These are phyloP conservation scores for Drosophila murphyi DNA, from an alignment of 1,140 invertebrate genomes.

Conservation along the genomic window DNA sequence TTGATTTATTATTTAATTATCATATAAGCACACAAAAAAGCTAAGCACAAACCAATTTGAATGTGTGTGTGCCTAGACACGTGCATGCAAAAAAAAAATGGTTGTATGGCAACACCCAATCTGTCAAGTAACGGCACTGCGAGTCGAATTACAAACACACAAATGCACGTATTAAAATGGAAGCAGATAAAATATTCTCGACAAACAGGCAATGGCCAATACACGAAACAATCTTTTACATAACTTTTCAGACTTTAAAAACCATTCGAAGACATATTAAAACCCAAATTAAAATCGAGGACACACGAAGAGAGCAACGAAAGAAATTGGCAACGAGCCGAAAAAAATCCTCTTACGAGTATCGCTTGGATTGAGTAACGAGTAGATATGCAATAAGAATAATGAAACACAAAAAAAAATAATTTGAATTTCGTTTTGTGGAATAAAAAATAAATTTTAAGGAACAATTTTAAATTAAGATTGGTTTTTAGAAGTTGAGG, in stretches of 20 bases:
- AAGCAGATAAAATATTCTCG: neutral
- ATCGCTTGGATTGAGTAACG: neutral
- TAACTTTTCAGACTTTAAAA: neutral
- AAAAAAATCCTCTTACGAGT: too few relatives aligned
- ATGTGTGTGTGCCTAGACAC: too few relatives aligned
- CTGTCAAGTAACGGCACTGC: constrained; percentile 35
- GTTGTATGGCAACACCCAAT: constrained; percentile 18
- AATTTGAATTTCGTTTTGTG: too few relatives aligned
- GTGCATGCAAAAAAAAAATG: neutral
- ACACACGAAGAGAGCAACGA: constrained; percentile 24
- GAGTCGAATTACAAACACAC: neutral
- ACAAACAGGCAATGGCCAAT: constrained; percentile 8
- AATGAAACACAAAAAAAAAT: too few relatives aligned
- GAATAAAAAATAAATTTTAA: too few relatives aligned
- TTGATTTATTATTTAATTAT: too few relatives aligned
- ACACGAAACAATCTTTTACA: constrained; percentile 9
- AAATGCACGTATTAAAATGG: constrained; percentile 2
- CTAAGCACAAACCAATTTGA: too few relatives aligned
- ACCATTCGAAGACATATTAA: constrained; percentile 18
- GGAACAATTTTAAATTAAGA: too few relatives aligned
- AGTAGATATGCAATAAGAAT: neutral
- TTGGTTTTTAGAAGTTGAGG: too few relatives aligned
- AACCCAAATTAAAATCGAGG: constrained; percentile 28
- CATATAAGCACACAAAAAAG: too few relatives aligned
- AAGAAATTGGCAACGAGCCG: constrained; percentile 10